These are phyloP conservation scores for Ciconia boyciana DNA, from an alignment of 2,113 vertebrate species.

Conservation along the genomic window DNA sequence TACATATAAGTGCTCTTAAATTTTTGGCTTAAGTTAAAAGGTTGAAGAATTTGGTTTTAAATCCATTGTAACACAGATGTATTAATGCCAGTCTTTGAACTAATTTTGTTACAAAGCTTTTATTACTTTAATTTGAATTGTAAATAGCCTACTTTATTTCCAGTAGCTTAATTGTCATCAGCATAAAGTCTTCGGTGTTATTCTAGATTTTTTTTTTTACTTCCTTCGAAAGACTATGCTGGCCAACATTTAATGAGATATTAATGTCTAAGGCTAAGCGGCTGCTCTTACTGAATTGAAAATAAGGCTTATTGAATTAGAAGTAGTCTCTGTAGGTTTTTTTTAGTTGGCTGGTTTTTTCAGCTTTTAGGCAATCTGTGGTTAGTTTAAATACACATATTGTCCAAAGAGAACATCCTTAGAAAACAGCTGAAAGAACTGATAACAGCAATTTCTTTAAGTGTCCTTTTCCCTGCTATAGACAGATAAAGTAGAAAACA, in stretches of 20 bases:
- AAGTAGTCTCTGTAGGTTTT: not conserved
- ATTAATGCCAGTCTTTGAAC: not conserved
- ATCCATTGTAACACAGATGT: not conserved
- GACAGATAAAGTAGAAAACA: constrained; percentile 9
- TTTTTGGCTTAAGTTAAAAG: not conserved
- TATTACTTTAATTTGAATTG: not conserved
- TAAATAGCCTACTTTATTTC: not conserved
- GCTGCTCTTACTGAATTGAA: not conserved
- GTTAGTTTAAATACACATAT: not conserved
- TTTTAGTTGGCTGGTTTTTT: not conserved
- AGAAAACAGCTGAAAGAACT: constrained; percentile 9
- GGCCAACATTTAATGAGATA: not conserved
- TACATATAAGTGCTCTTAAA: not conserved
- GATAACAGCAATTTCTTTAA: not conserved
- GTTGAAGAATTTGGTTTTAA: not conserved
- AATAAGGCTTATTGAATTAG: not conserved
- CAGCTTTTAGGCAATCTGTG: not conserved
- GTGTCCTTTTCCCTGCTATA: not conserved
- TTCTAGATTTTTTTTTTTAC: not conserved
- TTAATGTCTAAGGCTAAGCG: not conserved
- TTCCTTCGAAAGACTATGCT: not conserved
- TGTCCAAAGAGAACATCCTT: not conserved
- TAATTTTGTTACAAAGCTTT: not conserved
- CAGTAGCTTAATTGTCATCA: not conserved
- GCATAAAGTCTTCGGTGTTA: not conserved